phyloP scores from a whole-genome alignment of 2,113 vertebrate species.

The Scomber japonicus region DNA sequence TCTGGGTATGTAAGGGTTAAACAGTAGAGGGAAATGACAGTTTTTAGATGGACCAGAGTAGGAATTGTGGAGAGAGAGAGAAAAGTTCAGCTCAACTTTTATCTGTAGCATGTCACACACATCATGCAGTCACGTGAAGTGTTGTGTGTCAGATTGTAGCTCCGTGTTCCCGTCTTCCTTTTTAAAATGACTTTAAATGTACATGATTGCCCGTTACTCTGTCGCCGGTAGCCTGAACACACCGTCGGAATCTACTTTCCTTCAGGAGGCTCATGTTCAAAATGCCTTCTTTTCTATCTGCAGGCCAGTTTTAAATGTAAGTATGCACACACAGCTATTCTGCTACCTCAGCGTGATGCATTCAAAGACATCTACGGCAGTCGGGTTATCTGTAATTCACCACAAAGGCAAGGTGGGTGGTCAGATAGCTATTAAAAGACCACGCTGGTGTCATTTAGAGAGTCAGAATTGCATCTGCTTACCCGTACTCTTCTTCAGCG shows the following conservation, averaged over 20 bases:
- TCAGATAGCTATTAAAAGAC: conserved; percentile 48
- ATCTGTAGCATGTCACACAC: no score
- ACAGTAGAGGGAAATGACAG: no score
- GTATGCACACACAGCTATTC: conserved; percentile 44
- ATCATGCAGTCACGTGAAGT: no score
- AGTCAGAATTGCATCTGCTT: conserved; percentile 20
- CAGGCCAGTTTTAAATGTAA: conserved; percentile 48
- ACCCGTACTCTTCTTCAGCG: background rate
- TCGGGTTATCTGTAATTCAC: conserved; percentile 46
- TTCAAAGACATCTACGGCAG: conserved; percentile 35
- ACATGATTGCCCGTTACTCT: no score
- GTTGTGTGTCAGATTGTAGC: no score
- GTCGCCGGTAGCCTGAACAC: no score
- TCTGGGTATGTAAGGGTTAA: no score
- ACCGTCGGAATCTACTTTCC: conserved; percentile 16
- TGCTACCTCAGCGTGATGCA: conserved; percentile 30
- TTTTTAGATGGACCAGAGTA: no score
- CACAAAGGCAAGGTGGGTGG: conserved; percentile 46
- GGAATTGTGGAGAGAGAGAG: no score
- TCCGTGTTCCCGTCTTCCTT: no score
- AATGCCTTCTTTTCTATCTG: conserved; percentile 46
- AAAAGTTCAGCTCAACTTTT: no score
- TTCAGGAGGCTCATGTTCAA: conserved; percentile 14
- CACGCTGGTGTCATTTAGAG: conserved; percentile 22
- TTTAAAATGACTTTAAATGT: no score